phyloP scores from a whole-genome alignment of 2,797 vertebrate species.

The Balearica regulorum region DNA sequence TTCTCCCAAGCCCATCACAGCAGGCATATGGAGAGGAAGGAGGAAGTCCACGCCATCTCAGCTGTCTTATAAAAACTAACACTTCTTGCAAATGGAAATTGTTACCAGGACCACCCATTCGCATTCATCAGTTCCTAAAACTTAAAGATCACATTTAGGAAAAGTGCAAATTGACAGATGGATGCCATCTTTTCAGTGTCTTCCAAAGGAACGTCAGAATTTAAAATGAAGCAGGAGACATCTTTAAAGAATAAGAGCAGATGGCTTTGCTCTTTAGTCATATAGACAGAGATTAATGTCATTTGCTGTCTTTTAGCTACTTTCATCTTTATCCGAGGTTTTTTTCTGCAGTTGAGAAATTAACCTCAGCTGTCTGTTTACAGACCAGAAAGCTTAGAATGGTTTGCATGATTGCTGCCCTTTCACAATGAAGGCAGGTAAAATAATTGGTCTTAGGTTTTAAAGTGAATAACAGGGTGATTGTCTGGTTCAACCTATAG shows the following conservation, averaged over 20 bases:
- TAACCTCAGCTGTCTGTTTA: neutral
- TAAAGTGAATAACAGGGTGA: neutral
- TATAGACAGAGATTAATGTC: neutral
- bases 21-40: neutral
- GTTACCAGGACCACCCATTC: neutral
- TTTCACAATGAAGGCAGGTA: neutral
- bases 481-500: neutral
- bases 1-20: neutral
- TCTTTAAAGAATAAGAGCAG: neutral
- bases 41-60: neutral
- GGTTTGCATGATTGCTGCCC: neutral
- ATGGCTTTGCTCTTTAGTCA: slow-evolving; percentile 2
- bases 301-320: neutral
- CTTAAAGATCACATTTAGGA: neutral
- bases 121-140: neutral
- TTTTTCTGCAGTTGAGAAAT: neutral
- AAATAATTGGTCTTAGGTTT: neutral
- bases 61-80: neutral
- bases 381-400: neutral
- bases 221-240: neutral
- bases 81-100: neutral
- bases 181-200: neutral
- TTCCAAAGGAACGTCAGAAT: neutral
- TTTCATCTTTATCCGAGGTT: neutral
- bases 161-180: neutral